Percentiles rank a stretch among this genome's conserved stretches.
phyloP scores from a whole-genome alignment of 2,797 vertebrate species.

The Heteromormyrus szaboi region DNA sequence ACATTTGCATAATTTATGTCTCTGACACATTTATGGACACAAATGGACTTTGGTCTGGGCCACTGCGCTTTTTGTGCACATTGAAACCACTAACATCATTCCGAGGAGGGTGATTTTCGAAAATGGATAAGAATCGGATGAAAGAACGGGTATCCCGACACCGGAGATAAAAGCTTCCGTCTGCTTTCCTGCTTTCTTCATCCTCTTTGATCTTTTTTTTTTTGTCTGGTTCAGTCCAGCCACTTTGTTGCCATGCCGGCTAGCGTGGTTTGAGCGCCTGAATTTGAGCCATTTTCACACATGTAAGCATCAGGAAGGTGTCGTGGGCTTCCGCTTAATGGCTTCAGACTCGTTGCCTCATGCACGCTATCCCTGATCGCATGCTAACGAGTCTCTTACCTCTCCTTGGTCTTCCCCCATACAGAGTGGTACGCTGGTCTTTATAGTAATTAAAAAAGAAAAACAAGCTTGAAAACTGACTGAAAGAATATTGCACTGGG shows the following conservation, averaged over 20 bases:
- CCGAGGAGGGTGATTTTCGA: neutral
- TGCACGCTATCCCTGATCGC: neutral
- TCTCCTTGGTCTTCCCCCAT: neutral
- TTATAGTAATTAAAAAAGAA: neutral
- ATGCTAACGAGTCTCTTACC: neutral
- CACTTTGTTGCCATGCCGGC: neutral
- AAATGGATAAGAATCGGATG: neutral
- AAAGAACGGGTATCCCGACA: neutral
- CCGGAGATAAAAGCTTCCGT: neutral
- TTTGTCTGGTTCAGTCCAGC: neutral
- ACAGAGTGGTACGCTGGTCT: neutral
- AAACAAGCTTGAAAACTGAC: neutral
- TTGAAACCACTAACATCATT: neutral
- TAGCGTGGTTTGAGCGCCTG: neutral
- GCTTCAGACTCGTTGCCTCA: neutral
- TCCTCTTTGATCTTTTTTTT: neutral
- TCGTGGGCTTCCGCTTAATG: neutral
- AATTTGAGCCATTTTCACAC: neutral
- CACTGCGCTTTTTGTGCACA: neutral
- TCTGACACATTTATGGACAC: neutral
- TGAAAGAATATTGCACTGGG: neutral
- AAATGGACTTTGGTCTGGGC: conserved; percentile 13
- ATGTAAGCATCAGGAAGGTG: neutral
- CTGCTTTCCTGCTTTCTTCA: neutral
- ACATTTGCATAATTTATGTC: conserved; percentile 10